These are phyloP conservation scores for Sternotherus odoratus DNA, from an alignment of 2,797 vertebrate genomes.

Conservation along the genomic window DNA sequence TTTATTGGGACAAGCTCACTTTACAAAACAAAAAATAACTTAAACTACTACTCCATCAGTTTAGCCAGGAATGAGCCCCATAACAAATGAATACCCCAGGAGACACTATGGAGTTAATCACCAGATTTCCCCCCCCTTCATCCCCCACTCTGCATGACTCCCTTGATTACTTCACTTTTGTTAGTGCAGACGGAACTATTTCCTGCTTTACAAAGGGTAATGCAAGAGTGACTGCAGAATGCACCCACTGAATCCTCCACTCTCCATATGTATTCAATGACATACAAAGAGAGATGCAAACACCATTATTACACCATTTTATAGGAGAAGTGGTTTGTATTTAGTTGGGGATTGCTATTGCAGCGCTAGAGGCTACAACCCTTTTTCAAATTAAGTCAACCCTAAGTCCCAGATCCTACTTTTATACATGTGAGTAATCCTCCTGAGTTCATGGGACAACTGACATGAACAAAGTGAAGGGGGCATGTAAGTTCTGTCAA, in stretches of 20 bases:
- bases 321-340: not conserved
- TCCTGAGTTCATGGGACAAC: not conserved
- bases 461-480: not conserved
- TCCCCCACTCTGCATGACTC: no score
- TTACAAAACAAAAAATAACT: slow-evolving; percentile 26
- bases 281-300: not conserved
- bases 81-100: not conserved
- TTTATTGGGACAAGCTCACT: not conserved
- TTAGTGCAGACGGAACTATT: not conserved
- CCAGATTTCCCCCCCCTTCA: not conserved
- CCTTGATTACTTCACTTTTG: slow-evolving; percentile 23
- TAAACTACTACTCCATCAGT: slow-evolving; percentile 5
- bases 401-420: not conserved
- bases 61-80: slow-evolving; percentile 9
- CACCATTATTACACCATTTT: not conserved
- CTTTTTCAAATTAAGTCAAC: not conserved
- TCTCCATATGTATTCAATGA: fast-evolving
- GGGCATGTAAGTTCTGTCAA: fast-evolving
- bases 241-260: not conserved
- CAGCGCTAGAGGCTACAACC: not conserved
- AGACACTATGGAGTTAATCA: slow-evolving; percentile 19
- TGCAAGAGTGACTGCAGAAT: not conserved
- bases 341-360: not conserved
- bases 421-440: not conserved
- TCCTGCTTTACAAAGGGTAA: not conserved